phyloP scores from a whole-genome alignment of 2,797 vertebrate species.

The Gymnoscopelus braueri region DNA sequence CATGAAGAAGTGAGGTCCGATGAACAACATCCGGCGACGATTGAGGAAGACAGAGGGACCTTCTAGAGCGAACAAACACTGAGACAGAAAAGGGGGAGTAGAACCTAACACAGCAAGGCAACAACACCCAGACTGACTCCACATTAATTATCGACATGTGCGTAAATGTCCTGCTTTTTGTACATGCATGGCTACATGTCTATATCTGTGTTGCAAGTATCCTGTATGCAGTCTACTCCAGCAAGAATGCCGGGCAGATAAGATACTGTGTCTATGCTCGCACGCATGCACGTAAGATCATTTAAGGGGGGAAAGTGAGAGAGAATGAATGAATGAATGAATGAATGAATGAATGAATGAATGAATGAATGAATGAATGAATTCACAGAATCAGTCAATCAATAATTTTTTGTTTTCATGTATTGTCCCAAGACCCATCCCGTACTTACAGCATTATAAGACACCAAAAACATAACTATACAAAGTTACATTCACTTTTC shows the following conservation, averaged over 20 bases:
- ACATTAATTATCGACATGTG: conserved; percentile 23
- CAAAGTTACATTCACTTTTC: too few relatives aligned
- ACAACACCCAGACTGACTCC: conserved; percentile 1
- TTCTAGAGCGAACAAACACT: conserved; percentile 35
- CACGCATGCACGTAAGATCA: conserved; percentile 16
- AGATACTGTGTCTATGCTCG: neutral
- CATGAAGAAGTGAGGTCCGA: conserved; percentile 36
- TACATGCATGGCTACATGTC: conserved; percentile 1
- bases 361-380: too few relatives aligned
- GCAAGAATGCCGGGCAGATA: conserved; percentile 11
- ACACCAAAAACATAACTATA: too few relatives aligned
- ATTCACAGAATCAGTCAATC: too few relatives aligned
- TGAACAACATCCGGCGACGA: conserved; percentile 23
- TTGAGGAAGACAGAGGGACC: conserved; percentile 35
- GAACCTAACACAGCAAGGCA: conserved; percentile 21
- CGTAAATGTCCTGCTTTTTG: neutral
- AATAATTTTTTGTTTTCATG: too few relatives aligned
- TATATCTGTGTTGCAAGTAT: neutral
- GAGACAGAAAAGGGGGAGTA: conserved; percentile 37
- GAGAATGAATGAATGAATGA: too few relatives aligned
- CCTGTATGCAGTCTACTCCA: conserved; percentile 15
- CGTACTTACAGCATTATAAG: too few relatives aligned
- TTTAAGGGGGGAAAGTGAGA: too few relatives aligned
- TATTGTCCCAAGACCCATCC: too few relatives aligned
- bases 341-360: too few relatives aligned